Evolutionary conservation across 2,113 vertebrate species (phyloP).

Genomic region (Cichladusa arquata): DNA sequence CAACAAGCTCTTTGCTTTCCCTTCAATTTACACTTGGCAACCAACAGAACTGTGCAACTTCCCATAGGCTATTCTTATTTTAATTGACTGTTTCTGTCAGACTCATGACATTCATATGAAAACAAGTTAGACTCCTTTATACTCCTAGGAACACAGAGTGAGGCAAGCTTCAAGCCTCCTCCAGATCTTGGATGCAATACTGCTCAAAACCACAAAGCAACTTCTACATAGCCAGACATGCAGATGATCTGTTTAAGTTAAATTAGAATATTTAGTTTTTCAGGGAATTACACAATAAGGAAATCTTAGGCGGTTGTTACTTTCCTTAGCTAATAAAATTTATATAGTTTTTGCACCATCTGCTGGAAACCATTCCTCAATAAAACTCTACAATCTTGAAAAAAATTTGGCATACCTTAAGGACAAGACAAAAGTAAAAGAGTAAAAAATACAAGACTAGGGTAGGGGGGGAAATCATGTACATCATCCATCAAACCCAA

Average conservation of each 20-base stretch:
- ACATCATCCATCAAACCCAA: not conserved
- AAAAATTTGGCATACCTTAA: not conserved
- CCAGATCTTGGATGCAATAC: not conserved
- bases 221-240: not conserved
- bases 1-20: slow-evolving; percentile 7
- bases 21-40: not conserved
- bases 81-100: not conserved
- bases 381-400: not conserved
- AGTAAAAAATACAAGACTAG: not conserved
- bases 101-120: not conserved
- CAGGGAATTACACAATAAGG: not conserved
- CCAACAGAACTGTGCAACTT: not conserved
- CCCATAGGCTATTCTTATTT: slow-evolving; percentile 34
- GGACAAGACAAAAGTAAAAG: not conserved
- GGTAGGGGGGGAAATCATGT: not conserved
- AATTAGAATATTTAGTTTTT: not conserved
- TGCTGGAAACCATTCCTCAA: slow-evolving; percentile 10
- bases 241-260: not conserved
- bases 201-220: not conserved
- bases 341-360: slow-evolving; percentile 17
- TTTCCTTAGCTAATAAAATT: not conserved
- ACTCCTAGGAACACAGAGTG: not conserved
- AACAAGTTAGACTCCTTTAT: slow-evolving; percentile 4
- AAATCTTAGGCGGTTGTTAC: not conserved
- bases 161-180: not conserved